Base-by-base conservation (phyloP, 2,888 invertebrate species). In the Spisula subtruncata region DNA sequence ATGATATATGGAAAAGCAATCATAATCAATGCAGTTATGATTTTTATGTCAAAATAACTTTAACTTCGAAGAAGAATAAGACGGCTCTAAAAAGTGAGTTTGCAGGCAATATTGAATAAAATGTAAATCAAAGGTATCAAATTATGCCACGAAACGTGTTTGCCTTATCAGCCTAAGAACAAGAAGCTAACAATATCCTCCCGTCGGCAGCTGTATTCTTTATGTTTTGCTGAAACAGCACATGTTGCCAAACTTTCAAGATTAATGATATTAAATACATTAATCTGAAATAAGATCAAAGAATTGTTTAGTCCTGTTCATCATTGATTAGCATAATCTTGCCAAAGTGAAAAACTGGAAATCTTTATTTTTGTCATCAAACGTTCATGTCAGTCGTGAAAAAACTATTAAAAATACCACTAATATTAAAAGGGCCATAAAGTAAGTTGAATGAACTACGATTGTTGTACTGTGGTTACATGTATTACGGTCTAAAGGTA, bases 261-360 rank as follows among this genome's bases (percentile, higher is more conserved):
- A 75, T 75, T 16, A 14, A 35, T 14, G 75, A 35, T 75, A 75
- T 75, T 16, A 75, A 75, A 14, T 35, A 75, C 35, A 35, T 75
- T 16, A 35, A 18, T 75, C 25, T 75, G 16, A 75, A 75, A 75
- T 35, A 25, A 5, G 75, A 75, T 75, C 75, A 75, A 75, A 75
- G 75, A 10, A 75, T 12, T 35, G 18, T 35, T 32, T 32, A 32
- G 12, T 12, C 35, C 18, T 32, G 32, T 18, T 16, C 32, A 18
- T 35, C 35, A 75, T 32, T 18, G 32, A 75, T 75, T 75, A 75
- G 18, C 75, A 75, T 75, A 75, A 75, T 75, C 29, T 75, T 75
- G 32, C 25, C 75, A 75, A 75, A 75, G 18, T 35, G 35, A 35
- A 35, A 35, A 35, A 18, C 75, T 75, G 75, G 35, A 10, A 18